Percentiles rank a stretch among this genome's conserved stretches.
Evolutionary conservation across 2,797 vertebrate species (phyloP).

Genomic region (Gorsachius magnificus): DNA sequence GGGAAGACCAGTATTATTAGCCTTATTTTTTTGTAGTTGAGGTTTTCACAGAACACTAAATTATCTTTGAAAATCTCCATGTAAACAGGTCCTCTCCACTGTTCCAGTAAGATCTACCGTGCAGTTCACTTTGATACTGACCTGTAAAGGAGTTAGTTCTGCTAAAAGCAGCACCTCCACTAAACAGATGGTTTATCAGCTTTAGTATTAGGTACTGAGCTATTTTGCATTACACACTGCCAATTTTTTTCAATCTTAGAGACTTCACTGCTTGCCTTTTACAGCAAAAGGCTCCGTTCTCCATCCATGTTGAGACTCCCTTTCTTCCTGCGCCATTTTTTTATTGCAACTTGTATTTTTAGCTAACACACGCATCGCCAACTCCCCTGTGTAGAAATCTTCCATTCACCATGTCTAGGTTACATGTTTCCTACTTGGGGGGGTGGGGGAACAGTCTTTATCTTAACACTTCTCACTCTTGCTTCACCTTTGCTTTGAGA

Average conservation of each 20-base stretch:
- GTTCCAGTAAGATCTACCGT: not conserved
- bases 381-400: not conserved
- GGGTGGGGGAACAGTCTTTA: accelerated
- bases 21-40: not conserved
- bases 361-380: not conserved
- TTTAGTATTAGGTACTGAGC: not conserved
- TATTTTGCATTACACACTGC: not conserved
- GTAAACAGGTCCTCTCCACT: not conserved
- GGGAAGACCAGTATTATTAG: not conserved
- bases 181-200: not conserved
- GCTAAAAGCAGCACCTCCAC: not conserved
- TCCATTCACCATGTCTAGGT: not conserved
- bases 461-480: not conserved
- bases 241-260: not conserved
- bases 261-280: not conserved
- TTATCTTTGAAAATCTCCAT: not conserved
- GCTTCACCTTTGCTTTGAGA: not conserved
- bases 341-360: not conserved
- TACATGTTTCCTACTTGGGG: accelerated
- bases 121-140: not conserved
- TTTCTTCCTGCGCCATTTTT: not conserved
- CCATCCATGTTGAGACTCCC: not conserved
- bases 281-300: not conserved
- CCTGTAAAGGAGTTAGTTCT: accelerated
- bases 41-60: not conserved